A percentile compares a stretch with the other conserved stretches of the same genome.
phyloP scores from a whole-genome alignment of 1,140 invertebrate genomes.

The Lordiphosa collinella region DNA sequence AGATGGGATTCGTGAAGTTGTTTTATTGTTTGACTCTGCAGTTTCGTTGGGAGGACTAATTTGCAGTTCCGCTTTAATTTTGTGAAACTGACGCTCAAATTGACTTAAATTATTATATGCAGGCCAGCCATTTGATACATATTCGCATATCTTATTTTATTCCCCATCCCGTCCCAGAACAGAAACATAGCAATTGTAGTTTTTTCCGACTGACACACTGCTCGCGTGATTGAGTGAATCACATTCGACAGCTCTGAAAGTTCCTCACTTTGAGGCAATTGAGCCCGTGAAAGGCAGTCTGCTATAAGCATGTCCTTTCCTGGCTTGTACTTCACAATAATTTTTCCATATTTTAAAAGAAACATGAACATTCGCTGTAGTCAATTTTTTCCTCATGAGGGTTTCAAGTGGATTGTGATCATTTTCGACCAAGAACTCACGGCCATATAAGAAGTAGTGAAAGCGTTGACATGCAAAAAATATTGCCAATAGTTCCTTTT shows the following conservation, averaged over 20 bases:
- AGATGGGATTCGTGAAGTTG: background rate
- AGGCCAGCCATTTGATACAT: background rate
- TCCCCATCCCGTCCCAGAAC: background rate
- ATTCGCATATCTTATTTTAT: background rate
- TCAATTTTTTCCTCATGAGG: too few relatives aligned
- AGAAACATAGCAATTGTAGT: background rate
- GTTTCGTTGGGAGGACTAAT: constrained; percentile 1
- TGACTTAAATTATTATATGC: background rate
- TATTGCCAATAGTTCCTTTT: too few relatives aligned
- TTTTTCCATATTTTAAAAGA: background rate
- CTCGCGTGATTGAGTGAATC: background rate
- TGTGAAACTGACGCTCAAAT: background rate
- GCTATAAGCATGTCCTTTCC: too few relatives aligned
- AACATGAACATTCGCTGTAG: background rate
- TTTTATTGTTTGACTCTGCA: background rate
- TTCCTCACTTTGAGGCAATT: too few relatives aligned
- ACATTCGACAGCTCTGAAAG: background rate
- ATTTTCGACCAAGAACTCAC: too few relatives aligned
- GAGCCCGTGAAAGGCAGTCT: too few relatives aligned
- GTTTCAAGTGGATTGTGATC: too few relatives aligned
- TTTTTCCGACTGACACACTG: background rate
- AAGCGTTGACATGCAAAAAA: too few relatives aligned
- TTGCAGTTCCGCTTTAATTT: background rate
- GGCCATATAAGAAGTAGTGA: too few relatives aligned
- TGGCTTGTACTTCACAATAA: too few relatives aligned